A percentile compares a stretch with the other conserved stretches of the same genome.
phyloP scores from a whole-genome alignment of 2,113 vertebrate species.

The Platichthys flesus region DNA sequence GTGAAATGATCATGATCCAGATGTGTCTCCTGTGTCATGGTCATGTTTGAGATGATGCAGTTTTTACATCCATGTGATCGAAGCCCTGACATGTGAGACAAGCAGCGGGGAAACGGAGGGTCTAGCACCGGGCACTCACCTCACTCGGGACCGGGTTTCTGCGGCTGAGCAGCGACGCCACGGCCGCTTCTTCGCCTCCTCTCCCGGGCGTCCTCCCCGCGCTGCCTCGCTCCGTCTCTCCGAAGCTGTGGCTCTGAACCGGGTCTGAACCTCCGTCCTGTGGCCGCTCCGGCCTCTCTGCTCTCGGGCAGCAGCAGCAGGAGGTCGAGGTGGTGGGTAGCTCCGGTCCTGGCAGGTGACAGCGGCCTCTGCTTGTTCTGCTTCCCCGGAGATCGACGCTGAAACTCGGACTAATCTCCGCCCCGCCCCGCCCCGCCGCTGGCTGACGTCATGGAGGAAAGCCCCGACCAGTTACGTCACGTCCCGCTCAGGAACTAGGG shows the following conservation, averaged over 20 bases:
- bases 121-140: slow-evolving; percentile 44
- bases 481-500: background rate
- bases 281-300: background rate
- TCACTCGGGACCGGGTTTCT: slow-evolving; percentile 14
- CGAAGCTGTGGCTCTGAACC: background rate
- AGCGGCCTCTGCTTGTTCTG: slow-evolving; percentile 24
- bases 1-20: no score
- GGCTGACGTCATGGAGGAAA: slow-evolving; percentile 80
- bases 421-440: slow-evolving; percentile 25
- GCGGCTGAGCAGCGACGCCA: slow-evolving; percentile 43
- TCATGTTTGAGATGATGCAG: no score
- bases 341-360: slow-evolving; percentile 1
- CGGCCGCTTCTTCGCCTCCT: slow-evolving; percentile 14
- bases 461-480: slow-evolving; percentile 71
- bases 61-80: background rate
- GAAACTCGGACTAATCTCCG: slow-evolving; percentile 41
- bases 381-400: slow-evolving; percentile 7
- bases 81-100: background rate
- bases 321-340: background rate
- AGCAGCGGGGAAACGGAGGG: background rate
- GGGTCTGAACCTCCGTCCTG: background rate
- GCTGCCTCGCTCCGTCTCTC: background rate
- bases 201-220: background rate
- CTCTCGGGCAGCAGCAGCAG: background rate
- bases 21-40: no score